A percentile compares a stretch with the other conserved stretches of the same genome.
Evolutionary conservation across 2,888 invertebrate species (phyloP).

Genomic region (Hoplodrina ambigua): DNA sequence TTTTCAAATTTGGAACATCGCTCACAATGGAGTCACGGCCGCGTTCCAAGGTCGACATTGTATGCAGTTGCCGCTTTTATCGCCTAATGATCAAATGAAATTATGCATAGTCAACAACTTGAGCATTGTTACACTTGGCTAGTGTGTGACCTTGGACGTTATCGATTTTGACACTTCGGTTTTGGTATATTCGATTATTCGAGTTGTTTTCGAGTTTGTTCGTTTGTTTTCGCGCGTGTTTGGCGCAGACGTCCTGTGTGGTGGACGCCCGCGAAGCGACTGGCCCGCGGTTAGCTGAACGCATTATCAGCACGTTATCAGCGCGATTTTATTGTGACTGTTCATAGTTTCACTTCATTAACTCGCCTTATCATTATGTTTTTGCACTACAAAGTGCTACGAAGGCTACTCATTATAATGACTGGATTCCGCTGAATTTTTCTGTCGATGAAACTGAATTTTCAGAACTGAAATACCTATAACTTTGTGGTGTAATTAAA

Average conservation of each 20-base stretch:
- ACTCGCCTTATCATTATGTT: constrained; percentile 59
- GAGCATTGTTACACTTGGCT: constrained; percentile 68
- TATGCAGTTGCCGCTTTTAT: constrained; percentile 77
- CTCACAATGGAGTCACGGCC: constrained; percentile 75
- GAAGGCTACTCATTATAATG: constrained; percentile 50
- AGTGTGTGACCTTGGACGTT: constrained; percentile 65
- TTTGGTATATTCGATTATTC: constrained; percentile 63
- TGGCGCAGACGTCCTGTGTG: constrained; percentile 77
- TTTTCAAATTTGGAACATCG: constrained; percentile 80
- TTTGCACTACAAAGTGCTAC: constrained; percentile 42
- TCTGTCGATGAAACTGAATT: constrained; percentile 9
- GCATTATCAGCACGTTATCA: constrained; percentile 75
- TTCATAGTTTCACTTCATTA: constrained; percentile 70
- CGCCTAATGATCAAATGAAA: constrained; percentile 80
- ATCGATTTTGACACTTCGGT: constrained; percentile 62
- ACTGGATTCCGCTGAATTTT: constrained; percentile 44
- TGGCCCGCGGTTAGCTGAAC: constrained; percentile 71
- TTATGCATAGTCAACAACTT: constrained; percentile 79
- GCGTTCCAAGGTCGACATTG: constrained; percentile 80
- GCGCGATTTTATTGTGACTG: constrained; percentile 68
- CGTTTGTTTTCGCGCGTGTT: constrained; percentile 77
- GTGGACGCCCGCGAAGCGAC: constrained; percentile 83
- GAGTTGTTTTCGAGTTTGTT: constrained; percentile 76
- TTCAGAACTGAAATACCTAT: neutral
- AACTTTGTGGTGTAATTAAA: constrained; percentile 27